Evolutionary conservation across 2,888 invertebrate genomes (phyloP), one percentile per base, ranked within the genome.

Genomic region (Leptopilina myrica): DNA sequence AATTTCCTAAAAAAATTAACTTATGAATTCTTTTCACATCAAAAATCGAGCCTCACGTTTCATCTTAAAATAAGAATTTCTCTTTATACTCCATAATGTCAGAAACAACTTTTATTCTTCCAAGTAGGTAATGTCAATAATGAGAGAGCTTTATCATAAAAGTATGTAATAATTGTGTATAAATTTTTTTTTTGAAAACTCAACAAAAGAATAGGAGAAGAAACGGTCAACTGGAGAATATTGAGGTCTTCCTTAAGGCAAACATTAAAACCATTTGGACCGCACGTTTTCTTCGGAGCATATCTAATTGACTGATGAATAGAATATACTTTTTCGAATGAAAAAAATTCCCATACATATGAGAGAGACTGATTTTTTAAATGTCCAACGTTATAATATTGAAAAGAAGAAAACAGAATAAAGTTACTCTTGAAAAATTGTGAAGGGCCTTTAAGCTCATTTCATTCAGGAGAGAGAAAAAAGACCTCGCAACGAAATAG

Each of bases 391-490:
- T 33, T 20, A 20, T 20, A 20, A 20, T 20, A 62, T 62, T 62
- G 15, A 62, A 20, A 62, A 20, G n/a, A 62, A 62, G n/a, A 62
- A 62, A 15, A 20, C 6, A 9, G 20, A 20, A 62, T 62, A 7
- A 15, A 59, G 33, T 56, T 73, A 56, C 33, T 73, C 33, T 56
- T 73, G 56, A 56, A 56, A n/a, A 56, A 33, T 67, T 33, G n/a
- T 56, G 7, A 56, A 56, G 56, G 73, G 40, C 14, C 69, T 53
- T 14, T 7, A 20, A 69, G 26, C 53, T 69, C 56, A n/a, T n/a
- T 33, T 73, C 56, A 67, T 67, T 67, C 11, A 11, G 2, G 7
- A 20, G 15, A 11, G 7, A 20, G 15, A 11, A 15, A 40, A 46
- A 56, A 53, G 53, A n/a, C n/a, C n/a, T 59, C 49, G 14, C 43